phyloP scores from a whole-genome alignment of 2,113 vertebrate species.

The Columba janthina region DNA sequence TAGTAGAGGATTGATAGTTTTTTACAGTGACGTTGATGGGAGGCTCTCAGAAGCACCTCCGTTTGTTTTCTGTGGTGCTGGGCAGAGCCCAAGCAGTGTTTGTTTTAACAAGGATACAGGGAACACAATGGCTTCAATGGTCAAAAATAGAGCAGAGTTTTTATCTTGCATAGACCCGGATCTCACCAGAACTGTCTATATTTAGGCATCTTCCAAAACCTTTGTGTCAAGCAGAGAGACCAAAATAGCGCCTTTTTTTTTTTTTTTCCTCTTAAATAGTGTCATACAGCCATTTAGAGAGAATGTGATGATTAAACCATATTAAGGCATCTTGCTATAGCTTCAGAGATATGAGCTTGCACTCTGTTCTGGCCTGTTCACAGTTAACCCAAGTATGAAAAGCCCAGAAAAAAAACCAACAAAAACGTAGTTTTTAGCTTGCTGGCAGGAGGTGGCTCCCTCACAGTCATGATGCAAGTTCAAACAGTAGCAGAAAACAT shows the following conservation, averaged over 20 bases:
- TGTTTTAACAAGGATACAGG: too few species aligned
- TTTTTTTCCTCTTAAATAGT: not conserved
- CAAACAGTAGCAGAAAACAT: conserved; percentile 14
- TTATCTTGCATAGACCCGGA: conserved; percentile 27
- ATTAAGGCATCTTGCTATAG: conserved; percentile 55
- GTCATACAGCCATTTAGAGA: not conserved
- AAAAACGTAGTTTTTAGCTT: not conserved
- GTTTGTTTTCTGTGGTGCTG: conserved; percentile 28
- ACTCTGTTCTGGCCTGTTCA: not conserved
- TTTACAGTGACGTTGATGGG: conserved; percentile 18
- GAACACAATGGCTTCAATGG: too few species aligned
- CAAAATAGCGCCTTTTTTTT: not conserved
- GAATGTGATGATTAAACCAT: conserved; percentile 51
- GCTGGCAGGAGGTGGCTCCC: not conserved
- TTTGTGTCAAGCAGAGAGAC: conserved; percentile 20
- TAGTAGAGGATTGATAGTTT: conserved; percentile 43
- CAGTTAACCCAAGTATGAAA: not conserved
- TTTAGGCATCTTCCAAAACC: conserved; percentile 63
- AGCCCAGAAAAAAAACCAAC: not conserved
- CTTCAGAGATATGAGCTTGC: not conserved
- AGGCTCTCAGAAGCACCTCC: conserved; percentile 42
- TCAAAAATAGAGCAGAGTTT: conserved; percentile 35
- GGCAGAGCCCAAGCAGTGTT: not conserved
- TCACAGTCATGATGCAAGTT: not conserved
- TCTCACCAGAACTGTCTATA: conserved; percentile 55